Evolutionary conservation across 1,140 invertebrate species (phyloP), one percentile per base, ranked within the genome.

Genomic region (Ostrea denselamellosa): DNA sequence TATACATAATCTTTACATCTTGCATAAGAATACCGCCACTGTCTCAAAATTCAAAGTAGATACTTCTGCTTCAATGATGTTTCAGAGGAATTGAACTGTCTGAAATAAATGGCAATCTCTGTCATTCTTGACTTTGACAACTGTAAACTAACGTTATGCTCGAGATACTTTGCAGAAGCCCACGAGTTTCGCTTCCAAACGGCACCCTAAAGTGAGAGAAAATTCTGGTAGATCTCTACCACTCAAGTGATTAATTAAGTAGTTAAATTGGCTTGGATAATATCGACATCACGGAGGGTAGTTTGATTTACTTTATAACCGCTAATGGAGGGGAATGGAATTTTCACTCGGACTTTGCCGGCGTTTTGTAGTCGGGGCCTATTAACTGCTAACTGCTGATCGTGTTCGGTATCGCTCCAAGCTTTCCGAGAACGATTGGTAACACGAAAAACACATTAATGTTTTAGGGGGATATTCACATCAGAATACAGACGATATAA

Each of bases 181-280:
- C 25, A 77, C 22, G 12, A 77, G 25, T 28, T 12, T 77, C 28
- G 25, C 14, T 25, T 10, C 68, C 68, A 77, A 77, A 17, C 68
- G 68, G 68, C 22, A 77, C 68, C 68, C 68, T 34, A 34, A 9
- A 25, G 68, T 28, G 68, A 77, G 68, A 25, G 25, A 77, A 77
- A 77, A 22, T 77, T 34, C 25, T 77, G 68, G 22, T 77, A 77
- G 68, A 77, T 25, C 68, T 34, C 28, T 34, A 77, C 28, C 68
- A 77, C 68, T 77, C 68, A 77, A 77, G 68, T 77, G 68, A 77
- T 77, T 77, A 77, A 77, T 77, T 77, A 77, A 77, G 68, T 77
- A 25, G 68, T 77, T 77, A 77, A 77, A 77, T 28, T 25, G 68
- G 28, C 25, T 77, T 34, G 68, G 68, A 77, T 77, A 77, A 77